Percentiles rank a stretch among this genome's conserved stretches.
Evolutionary conservation across 1,140 invertebrate genomes (phyloP).

Genomic region (Atta colombica): DNA sequence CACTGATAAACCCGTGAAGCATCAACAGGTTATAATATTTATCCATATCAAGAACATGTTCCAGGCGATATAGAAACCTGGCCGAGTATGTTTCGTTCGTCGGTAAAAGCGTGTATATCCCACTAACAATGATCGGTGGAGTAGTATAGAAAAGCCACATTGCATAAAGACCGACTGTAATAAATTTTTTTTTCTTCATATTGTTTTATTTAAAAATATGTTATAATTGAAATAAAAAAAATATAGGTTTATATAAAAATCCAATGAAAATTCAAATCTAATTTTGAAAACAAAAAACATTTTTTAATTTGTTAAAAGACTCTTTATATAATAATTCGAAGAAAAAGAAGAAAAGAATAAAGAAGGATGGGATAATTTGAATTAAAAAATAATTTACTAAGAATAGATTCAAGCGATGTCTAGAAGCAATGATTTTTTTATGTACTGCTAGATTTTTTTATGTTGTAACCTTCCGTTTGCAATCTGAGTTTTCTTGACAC

Average conservation of each 20-base stretch:
- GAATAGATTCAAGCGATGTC: neutral
- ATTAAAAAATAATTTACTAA: neutral
- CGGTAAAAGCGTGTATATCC: neutral
- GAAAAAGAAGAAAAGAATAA: neutral
- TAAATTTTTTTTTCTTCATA: neutral
- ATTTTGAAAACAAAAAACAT: neutral
- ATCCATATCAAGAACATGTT: slow-evolving; percentile 12
- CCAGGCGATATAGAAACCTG: slow-evolving; percentile 12
- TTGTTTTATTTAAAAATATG: neutral
- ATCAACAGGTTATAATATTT: slow-evolving; percentile 46
- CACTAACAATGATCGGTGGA: neutral
- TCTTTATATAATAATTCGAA: too few relatives aligned
- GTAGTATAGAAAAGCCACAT: neutral
- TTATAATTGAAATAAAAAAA: neutral
- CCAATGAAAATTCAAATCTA: neutral
- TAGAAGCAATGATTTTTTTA: neutral
- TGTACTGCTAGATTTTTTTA: neutral
- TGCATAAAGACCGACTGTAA: slow-evolving; percentile 1
- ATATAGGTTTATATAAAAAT: neutral
- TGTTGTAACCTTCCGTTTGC: too few relatives aligned
- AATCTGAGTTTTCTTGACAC: too few relatives aligned
- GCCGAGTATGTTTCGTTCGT: slow-evolving; percentile 22
- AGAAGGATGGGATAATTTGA: neutral
- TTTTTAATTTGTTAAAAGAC: too few relatives aligned
- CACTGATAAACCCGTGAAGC: neutral